Evolutionary conservation across 2,113 vertebrate genomes (phyloP), one percentile per base, ranked within the genome.

Genomic region (Dipodomys stephensi): DNA sequence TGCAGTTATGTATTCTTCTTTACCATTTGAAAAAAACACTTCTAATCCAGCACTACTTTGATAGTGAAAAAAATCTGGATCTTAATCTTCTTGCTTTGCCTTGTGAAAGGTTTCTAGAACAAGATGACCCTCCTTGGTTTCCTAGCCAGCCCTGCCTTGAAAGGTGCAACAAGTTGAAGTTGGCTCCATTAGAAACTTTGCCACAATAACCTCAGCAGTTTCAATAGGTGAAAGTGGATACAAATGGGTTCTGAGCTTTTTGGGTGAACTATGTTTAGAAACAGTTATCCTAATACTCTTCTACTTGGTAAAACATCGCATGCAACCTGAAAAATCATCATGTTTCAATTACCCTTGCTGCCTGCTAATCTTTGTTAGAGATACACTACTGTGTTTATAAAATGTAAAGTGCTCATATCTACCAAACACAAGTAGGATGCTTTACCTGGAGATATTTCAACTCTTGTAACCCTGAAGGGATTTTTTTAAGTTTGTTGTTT

Each of bases 371-470:
- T 91, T 83, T 92, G 57, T 39, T 82, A 83, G 30, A 92, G 64
- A 62, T 80, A 68, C 74, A 32, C 62, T 94, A 81, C 49, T 25
- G 18, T 39, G 19, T 69, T 89, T 93, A 67, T 73, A 67, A 76
- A 83, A 88, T 88, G 46, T 77, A 81, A 73, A 84, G 49, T 39
- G 6, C 20, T 87, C 60, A 49, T 82, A 53, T 68, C 72, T 80
- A 83, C 9, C 72, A 79, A 94, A 87, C n/a, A 76, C 11, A 90
- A 79, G 27, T 57, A 87, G 77, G 72, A 32, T 79, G 7, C 92
- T 86, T 97, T 95, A 99, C 99, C 99, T 99, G 99, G 69, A 99
- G 98, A n/a, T 99, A 99, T 94, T 98, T 99, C 78, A 99, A 98
- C 35, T 99, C 98, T 0, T 97, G 98, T 93, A 99, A 97, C 89